phyloP scores from a whole-genome alignment of 1,140 invertebrate species.

The Pseudomyrmex cubaensis region DNA sequence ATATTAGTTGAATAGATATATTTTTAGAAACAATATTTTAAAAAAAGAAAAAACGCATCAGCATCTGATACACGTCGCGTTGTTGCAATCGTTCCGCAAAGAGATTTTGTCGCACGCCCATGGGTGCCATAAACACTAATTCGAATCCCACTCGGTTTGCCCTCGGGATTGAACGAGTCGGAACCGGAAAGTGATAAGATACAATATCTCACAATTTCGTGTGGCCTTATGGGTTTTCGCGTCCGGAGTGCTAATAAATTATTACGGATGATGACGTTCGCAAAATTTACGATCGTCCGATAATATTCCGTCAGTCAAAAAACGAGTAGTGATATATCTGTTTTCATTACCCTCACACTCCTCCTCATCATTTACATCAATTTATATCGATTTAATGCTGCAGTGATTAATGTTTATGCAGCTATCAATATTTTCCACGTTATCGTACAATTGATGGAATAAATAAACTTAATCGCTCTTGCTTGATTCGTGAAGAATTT shows the following conservation, averaged over 20 bases:
- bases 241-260: conserved; percentile 62
- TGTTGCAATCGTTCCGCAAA: conserved; percentile 45
- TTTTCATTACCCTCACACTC: conserved; percentile 20
- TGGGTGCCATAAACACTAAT: conserved; percentile 72
- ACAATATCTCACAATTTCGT: conserved; percentile 71
- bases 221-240: conserved; percentile 64
- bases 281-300: conserved; percentile 58
- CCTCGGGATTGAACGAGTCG: conserved; percentile 65
- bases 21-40: conserved; percentile 19
- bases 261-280: conserved; percentile 63
- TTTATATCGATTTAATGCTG: conserved; percentile 58
- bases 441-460: conserved; percentile 40
- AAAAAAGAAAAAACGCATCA: conserved; percentile 38
- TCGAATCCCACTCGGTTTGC: conserved; percentile 65
- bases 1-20: background rate
- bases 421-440: conserved; percentile 41
- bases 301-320: conserved; percentile 42
- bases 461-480: conserved; percentile 57
- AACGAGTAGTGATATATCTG: conserved; percentile 46
- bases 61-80: conserved; percentile 52
- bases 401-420: conserved; percentile 50
- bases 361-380: conserved; percentile 19
- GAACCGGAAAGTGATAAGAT: conserved; percentile 66
- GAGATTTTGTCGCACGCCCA: conserved; percentile 58
- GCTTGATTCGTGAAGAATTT: conserved; percentile 42